Evolutionary conservation across 2,888 invertebrate species (phyloP).

Genomic region (Diarsia mendica): DNA sequence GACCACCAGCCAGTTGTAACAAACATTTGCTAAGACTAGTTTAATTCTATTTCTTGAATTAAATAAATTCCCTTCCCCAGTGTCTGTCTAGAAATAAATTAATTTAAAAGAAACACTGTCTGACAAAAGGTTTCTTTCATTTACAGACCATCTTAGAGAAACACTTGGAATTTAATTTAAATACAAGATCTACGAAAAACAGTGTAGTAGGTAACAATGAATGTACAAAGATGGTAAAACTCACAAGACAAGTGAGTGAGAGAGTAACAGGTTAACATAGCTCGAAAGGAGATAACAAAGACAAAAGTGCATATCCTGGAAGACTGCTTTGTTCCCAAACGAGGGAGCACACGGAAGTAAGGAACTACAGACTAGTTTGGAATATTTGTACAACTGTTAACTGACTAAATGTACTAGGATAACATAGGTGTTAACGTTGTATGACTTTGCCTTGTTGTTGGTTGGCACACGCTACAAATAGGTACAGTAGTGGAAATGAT

Average conservation of each 20-base stretch:
- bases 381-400: conserved; percentile 3
- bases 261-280: conserved; percentile 46
- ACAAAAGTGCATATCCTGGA: conserved; percentile 34
- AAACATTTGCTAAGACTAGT: background rate
- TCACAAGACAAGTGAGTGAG: conserved; percentile 29
- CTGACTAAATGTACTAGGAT: background rate
- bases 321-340: conserved; percentile 35
- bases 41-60: conserved; percentile 13
- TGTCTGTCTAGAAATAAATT: conserved; percentile 32
- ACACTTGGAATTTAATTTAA: conserved; percentile 58
- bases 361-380: conserved; percentile 4
- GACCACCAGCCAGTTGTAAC: background rate
- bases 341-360: conserved; percentile 11
- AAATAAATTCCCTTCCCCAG: conserved; percentile 10
- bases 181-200: conserved; percentile 31
- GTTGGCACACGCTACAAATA: background rate
- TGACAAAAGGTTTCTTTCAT: conserved; percentile 39
- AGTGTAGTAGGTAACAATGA: conserved; percentile 18
- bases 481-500: background rate
- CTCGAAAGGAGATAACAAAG: conserved; percentile 43
- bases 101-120: conserved; percentile 31
- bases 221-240: conserved; percentile 24
- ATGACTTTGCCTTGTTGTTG: background rate
- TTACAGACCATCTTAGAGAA: conserved; percentile 38
- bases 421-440: background rate